phyloP scores from a whole-genome alignment of 2,113 vertebrate species.

The Clarias batrachus region DNA sequence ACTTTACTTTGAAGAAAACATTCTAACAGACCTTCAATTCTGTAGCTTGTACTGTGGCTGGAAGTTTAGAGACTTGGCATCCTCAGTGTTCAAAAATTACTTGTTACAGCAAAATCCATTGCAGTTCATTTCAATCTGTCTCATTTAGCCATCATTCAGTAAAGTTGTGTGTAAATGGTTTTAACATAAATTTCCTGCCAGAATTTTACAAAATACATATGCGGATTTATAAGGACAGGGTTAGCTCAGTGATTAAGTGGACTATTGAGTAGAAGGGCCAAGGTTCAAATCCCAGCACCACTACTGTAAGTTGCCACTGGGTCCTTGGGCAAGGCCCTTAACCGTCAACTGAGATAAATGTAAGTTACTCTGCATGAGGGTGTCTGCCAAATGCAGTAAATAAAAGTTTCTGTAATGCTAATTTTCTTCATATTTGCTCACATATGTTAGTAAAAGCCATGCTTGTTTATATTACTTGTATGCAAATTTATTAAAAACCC shows the following conservation, averaged over 20 bases:
- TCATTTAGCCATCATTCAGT: not conserved
- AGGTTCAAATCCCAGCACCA: no score
- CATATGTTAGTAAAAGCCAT: not conserved
- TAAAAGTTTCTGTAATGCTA: not conserved
- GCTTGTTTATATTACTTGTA: not conserved
- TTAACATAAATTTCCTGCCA: not conserved
- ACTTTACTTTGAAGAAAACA: slow-evolving; percentile 2
- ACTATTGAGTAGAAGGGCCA: no score
- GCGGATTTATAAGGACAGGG: no score
- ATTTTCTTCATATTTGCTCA: not conserved
- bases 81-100: not conserved
- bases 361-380: no score
- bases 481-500: not conserved
- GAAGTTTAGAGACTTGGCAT: not conserved
- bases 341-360: no score
- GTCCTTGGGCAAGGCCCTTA: no score
- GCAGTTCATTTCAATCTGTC: not conserved
- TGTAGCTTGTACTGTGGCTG: not conserved
- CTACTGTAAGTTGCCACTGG: no score
- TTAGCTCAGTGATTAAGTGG: no score
- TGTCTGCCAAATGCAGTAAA: no score
- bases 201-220: not conserved
- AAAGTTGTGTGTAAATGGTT: not conserved
- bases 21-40: not conserved
- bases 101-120: not conserved